Percentiles rank a stretch among this genome's conserved stretches.
These are phyloP conservation scores for Pseudococcus longispinus DNA, from an alignment of 2,888 invertebrate genomes.

Conservation along the genomic window DNA sequence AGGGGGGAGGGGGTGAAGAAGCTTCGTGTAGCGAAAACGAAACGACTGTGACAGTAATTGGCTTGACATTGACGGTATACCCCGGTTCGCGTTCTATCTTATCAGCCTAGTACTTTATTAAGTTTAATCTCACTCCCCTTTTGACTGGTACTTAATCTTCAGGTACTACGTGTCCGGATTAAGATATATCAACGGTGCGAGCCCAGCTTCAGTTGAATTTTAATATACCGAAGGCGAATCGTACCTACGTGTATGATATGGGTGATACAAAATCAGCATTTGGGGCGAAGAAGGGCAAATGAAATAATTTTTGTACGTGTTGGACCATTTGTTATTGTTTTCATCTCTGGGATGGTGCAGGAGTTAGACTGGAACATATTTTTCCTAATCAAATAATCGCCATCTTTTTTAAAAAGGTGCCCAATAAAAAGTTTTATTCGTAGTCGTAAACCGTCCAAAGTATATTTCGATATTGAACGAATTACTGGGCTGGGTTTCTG, in stretches of 20 bases:
- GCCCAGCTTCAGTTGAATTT: slow-evolving; percentile 43
- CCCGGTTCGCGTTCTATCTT: slow-evolving; percentile 46
- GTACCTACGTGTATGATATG: too few relatives aligned
- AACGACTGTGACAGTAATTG: slow-evolving; percentile 57
- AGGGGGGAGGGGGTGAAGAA: not conserved
- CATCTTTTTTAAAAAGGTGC: not conserved
- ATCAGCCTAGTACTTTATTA: slow-evolving; percentile 55
- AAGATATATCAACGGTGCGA: slow-evolving; percentile 37
- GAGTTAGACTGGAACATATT: not conserved
- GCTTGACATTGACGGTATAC: slow-evolving; percentile 53
- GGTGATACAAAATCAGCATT: too few relatives aligned
- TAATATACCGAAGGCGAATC: slow-evolving; percentile 27
- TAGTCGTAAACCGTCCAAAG: not conserved
- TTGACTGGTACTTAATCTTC: slow-evolving; percentile 55
- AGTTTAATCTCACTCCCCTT: slow-evolving; percentile 51
- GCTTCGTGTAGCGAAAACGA: not conserved
- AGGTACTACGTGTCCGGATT: slow-evolving; percentile 55
- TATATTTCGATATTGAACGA: not conserved
- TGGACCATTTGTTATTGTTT: not conserved
- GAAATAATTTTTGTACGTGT: too few relatives aligned
- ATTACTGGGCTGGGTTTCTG: not conserved
- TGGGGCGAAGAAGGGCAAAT: too few relatives aligned
- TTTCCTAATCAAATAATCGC: slow-evolving; percentile 19
- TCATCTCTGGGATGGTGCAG: too few relatives aligned
- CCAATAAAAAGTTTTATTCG: not conserved